These are phyloP conservation scores for Acinonyx jubatus DNA, from an alignment of 2,113 vertebrate genomes.

Conservation along the genomic window DNA sequence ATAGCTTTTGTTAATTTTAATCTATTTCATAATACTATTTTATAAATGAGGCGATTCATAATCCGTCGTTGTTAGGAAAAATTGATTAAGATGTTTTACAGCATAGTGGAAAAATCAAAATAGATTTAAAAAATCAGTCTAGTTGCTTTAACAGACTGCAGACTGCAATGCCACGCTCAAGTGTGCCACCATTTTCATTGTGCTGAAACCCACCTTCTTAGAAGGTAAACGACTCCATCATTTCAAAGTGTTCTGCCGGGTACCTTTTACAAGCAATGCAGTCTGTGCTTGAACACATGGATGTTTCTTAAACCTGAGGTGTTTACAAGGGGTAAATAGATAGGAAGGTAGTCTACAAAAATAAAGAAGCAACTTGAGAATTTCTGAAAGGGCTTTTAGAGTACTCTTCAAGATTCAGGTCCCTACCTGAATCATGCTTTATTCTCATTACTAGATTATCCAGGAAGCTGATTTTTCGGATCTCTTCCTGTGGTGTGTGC, in stretches of 20 bases:
- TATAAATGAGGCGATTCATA: conserved; percentile 63
- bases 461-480: conserved; percentile 4
- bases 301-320: conserved; percentile 47
- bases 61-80: conserved; percentile 55
- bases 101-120: conserved; percentile 44
- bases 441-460: neutral
- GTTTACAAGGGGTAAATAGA: neutral
- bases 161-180: neutral
- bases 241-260: conserved; percentile 12
- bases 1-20: conserved; percentile 58
- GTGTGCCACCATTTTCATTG: no score
- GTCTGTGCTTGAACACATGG: conserved; percentile 40
- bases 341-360: conserved; percentile 36
- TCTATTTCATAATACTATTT: conserved; percentile 64
- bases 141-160: neutral
- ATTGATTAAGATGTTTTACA: conserved; percentile 40
- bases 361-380: neutral
- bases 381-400: neutral
- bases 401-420: neutral
- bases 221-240: neutral
- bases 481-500: neutral
- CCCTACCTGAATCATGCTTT: neutral
- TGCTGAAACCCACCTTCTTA: neutral
- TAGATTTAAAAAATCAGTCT: neutral
- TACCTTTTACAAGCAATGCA: neutral